phyloP scores from a whole-genome alignment of 2,113 vertebrate species.

The Etheostoma spectabile region DNA sequence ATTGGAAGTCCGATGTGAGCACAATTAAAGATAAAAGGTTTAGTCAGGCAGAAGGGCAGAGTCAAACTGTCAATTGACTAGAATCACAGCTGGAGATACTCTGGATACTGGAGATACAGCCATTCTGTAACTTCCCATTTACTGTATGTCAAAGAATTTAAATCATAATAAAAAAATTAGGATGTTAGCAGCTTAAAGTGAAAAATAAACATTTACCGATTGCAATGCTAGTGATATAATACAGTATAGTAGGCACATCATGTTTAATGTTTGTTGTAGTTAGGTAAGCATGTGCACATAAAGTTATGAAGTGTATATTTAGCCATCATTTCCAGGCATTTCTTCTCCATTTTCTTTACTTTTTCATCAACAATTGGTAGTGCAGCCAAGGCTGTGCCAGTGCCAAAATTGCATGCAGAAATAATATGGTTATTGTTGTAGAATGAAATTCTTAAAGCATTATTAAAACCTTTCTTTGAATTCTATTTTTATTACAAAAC shows the following conservation, averaged over 20 bases:
- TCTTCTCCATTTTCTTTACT: neutral
- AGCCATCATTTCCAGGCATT: neutral
- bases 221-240: neutral
- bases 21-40: conserved; percentile 82
- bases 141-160: neutral
- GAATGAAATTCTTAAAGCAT: neutral
- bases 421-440: neutral
- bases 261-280: neutral
- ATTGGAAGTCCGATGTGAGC: conserved; percentile 78
- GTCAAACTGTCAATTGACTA: conserved; percentile 76
- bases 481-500: neutral
- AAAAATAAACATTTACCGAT: neutral
- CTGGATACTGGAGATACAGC: neutral
- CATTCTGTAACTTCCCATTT: neutral
- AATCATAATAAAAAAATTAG: neutral
- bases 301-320: neutral
- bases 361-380: neutral
- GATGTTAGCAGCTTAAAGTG: neutral
- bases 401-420: neutral
- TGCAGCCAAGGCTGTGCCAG: neutral
- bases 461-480: neutral
- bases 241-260: neutral
- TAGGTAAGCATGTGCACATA: neutral
- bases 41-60: conserved; percentile 76
- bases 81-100: conserved; percentile 54